Evolutionary conservation across 2,113 vertebrate species (phyloP), one percentile per base, ranked within the genome.

Genomic region (Notiomystis cincta): DNA sequence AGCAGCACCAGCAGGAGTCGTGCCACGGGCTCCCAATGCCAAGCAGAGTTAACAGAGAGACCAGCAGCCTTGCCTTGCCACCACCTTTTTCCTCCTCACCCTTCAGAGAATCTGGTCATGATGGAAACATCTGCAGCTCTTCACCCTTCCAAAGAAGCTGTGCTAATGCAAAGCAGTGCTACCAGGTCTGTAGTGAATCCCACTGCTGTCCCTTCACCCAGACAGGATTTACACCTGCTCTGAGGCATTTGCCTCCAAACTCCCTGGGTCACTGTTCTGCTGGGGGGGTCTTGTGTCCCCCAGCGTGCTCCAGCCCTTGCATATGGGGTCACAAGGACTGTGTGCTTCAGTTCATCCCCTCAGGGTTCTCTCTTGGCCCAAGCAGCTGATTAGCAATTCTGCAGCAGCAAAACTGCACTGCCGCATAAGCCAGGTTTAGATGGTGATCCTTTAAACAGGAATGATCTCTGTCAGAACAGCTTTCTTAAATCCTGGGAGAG

Each of bases 401-500:
- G 71, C 70, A 76, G 85, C 90, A 93, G 83, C 20, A 31, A 79
- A 94, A 82, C 92, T 44, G 57, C 3, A 6, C 51, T 86, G 51
- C 67, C 1, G 5, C 48, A 76, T 95, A 91, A 93, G 88, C 85
- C 90, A 82, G 79, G 83, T 89, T 96, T 94, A 96, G 60, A 61
- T 56, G 60, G 79, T 92, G 81, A 95, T 91, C 89, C 54, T 87
- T 95, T 93, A 90, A 93, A 91, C 64, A 85, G 75, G 44, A 94
- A 92, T 61, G 62, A 92, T 96, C 85, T 93, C 79, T 77, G 65
- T 88, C 72, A 90, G 79, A 94, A 71, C 50, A 92, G 91, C 86
- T 95, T 93, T 48, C 90, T 89, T 95, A 96, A 95, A 92, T 91
- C 85, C 95, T 28, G 53, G 89, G 84, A 81, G 82, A 90, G 82